Evolutionary conservation across 64 coral and sea anemone genomes (phyloP), one percentile per base, ranked within the genome.

Genomic region (Actinia equina): DNA sequence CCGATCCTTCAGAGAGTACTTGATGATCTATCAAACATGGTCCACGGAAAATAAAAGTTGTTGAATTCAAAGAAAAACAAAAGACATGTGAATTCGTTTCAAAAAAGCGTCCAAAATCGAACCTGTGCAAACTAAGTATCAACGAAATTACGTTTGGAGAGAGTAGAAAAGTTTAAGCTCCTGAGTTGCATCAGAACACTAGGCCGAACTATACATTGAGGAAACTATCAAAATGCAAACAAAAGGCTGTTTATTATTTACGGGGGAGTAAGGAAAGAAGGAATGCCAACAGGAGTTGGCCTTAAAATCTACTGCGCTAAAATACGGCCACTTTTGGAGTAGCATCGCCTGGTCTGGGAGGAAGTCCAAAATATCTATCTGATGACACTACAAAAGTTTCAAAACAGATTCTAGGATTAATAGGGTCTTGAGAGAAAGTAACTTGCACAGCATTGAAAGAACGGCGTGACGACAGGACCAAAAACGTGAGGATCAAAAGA

Each of bases 51-150:
- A 91, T 26, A 56, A 91, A 10, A 91, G 84, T 59, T 23, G 17
- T 52, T 86, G 17, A 82, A 91, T n/a, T 10, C 51, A 22, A 92
- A 76, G 80, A 92, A 90, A 90, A 92, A n/a, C 85, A 6, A 92
- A 92, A 82, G 85, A 92, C 60, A 84, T 83, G 77, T 83, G 16
- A 7, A 64, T 22, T 0, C 6, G 3, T 12, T 64, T 64, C 22
- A 2, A 8, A 3, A 64, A n/a, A 64, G n/a, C 11, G 12, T 64
- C 18, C 2, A n/a, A n/a, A n/a, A n/a, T 4, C 4, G 22, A 22
- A n/a, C 61, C 61, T 6, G 22, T 1, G 8, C 18, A 18, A 78
- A n/a, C 63, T 89, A 37, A 2, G 52, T 55, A 27, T 77, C 51
- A 54, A 61, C 0, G 78, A 84, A 16, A n/a, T 14, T 13, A 14